Conservation (phyloP, 2,888 invertebrate species). For the Acrobasis suavella region DNA sequence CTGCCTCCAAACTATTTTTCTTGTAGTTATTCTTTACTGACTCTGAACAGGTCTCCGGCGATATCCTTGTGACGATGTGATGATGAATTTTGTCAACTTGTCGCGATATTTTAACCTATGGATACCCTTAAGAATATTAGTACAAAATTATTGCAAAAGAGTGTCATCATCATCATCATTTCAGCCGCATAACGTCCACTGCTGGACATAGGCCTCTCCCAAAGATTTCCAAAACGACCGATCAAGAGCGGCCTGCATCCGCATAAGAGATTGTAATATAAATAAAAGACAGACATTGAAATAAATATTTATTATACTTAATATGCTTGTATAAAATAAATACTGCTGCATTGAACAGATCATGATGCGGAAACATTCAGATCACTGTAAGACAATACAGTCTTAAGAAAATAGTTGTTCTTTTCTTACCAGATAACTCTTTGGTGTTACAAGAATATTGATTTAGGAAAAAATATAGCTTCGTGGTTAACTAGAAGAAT, state of each 20-base stretch:
- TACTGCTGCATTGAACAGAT: conserved; percentile 52
- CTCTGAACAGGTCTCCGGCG: too few relatives aligned
- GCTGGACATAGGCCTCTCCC: too few relatives aligned
- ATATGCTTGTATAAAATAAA: conserved; percentile 54
- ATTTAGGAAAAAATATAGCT: conserved; percentile 10
- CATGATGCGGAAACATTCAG: conserved; percentile 45
- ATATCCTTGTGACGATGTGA: too few relatives aligned
- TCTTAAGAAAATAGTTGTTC: conserved; percentile 36
- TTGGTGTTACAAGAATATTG: conserved; percentile 44
- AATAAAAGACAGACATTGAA: conserved; percentile 18
- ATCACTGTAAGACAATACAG: conserved; percentile 40
- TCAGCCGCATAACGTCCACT: too few relatives aligned
- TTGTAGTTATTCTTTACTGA: too few relatives aligned
- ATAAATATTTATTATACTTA: conserved; percentile 37
- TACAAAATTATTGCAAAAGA: not conserved
- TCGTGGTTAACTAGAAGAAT: not conserved
- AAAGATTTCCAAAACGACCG: too few relatives aligned
- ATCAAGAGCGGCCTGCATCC: too few relatives aligned
- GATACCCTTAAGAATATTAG: too few relatives aligned
- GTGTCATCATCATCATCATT: too few relatives aligned
- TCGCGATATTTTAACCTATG: too few relatives aligned
- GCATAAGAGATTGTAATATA: not conserved
- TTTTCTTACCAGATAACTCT: conserved; percentile 38
- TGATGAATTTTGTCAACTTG: too few relatives aligned
- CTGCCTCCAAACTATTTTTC: too few relatives aligned